Conservation (phyloP, 2,888 invertebrate species). For the Lasiommata megera region DNA sequence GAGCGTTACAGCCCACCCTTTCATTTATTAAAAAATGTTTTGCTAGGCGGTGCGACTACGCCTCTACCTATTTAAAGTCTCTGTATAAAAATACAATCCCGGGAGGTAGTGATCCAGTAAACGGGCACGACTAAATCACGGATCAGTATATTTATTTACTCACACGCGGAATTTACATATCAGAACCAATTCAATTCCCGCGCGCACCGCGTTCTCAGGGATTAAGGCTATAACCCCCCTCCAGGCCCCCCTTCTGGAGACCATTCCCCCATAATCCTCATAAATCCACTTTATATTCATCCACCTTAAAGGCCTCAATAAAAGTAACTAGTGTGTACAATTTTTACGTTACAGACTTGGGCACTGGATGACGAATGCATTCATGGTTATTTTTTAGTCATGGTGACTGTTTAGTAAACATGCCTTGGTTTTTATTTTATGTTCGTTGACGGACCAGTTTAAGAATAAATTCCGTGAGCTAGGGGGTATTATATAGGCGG, state of each 20-base stretch:
- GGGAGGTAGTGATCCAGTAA: constrained; percentile 54
- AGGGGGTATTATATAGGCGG: too few species aligned
- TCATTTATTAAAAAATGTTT: too few species aligned
- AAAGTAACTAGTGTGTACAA: constrained; percentile 63
- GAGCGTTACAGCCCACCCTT: too few species aligned
- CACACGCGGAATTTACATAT: constrained; percentile 75
- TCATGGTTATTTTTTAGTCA: too few species aligned
- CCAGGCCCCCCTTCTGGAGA: constrained; percentile 43
- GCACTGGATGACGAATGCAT: not conserved
- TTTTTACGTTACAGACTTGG: constrained; percentile 22
- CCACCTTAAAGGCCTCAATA: constrained; percentile 78
- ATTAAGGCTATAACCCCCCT: constrained; percentile 63
- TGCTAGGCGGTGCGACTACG: too few species aligned
- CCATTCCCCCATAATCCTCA: constrained; percentile 70
- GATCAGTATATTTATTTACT: constrained; percentile 74
- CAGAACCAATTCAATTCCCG: constrained; percentile 75
- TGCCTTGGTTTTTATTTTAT: too few species aligned
- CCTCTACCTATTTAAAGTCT: not conserved
- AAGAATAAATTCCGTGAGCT: too few species aligned
- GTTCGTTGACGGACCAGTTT: too few species aligned
- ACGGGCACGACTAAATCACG: constrained; percentile 65
- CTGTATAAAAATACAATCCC: constrained; percentile 26
- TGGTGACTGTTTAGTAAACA: too few species aligned
- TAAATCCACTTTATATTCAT: constrained; percentile 80
- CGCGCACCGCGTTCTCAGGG: constrained; percentile 67